Base-by-base conservation (phyloP, 2,888 invertebrate genomes). In the Theristus sp. region DNA sequence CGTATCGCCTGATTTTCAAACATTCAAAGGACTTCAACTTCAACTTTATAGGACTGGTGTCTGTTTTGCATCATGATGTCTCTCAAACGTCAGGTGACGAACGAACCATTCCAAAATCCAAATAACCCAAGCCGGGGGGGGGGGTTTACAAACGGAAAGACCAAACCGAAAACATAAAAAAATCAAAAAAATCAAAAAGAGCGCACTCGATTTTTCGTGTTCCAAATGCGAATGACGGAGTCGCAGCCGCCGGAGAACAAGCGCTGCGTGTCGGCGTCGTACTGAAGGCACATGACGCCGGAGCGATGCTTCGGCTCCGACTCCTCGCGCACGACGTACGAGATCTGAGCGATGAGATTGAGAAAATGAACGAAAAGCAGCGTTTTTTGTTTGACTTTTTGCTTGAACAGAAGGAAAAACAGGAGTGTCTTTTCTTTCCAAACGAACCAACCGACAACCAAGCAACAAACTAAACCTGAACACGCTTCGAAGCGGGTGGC, bases 291-390 rank as follows among this genome's bases (percentile, higher is more conserved):
- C 78, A 93, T 94, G 62, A 98, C 86, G 63, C 94, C 94, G 68
- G 93, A 91, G 73, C 93, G 82, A 77, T 96, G 94, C 68, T 84
- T 83, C 67, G 84, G 83, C 79, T 98, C 96, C 71, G 88, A 86
- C 73, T 91, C 89, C 78, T 93, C 91, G 68, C 96, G 84, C 72
- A 98, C 90, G 63, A 96, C 91, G 82, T 91, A 94, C 65, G 96
- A 96, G 65, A 96, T 89, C 88, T 94, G 70, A 27, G 66, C 65
- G 58, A n/a, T n/a, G n/a, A n/a, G n/a, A n/a, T n/a, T n/a, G 47
- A 17, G 49, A n/a, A n/a, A n/a, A n/a, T n/a, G n/a, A n/a, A n/a
- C n/a, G n/a, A n/a, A n/a, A n/a, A n/a, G n/a, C n/a, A n/a, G n/a
- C n/a, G n/a, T n/a, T n/a, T n/a, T n/a, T n/a, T n/a, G n/a, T n/a